Evolutionary conservation across 2,888 invertebrate genomes (phyloP).

Genomic region (Apantesis nais): DNA sequence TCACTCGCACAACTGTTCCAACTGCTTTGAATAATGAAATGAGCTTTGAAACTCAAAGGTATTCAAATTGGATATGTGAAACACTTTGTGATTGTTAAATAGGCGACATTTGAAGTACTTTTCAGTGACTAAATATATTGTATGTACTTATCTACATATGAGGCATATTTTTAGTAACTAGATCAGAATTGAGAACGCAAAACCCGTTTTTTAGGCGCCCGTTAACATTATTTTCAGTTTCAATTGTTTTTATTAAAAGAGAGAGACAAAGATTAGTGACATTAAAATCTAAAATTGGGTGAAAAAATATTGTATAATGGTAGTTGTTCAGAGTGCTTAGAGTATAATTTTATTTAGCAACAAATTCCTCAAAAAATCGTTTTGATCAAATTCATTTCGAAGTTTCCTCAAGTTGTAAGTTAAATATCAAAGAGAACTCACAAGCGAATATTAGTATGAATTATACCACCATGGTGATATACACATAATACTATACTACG

Average conservation of each 20-base stretch:
- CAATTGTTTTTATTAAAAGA: no score
- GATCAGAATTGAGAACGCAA: neutral
- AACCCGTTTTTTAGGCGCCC: neutral
- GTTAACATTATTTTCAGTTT: no score
- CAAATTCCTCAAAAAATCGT: no score
- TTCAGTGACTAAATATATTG: neutral
- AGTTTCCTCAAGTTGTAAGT: neutral
- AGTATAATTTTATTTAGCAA: neutral
- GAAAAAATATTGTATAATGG: no score
- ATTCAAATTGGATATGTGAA: slow-evolving; percentile 21
- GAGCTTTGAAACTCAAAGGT: slow-evolving; percentile 16
- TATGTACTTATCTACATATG: neutral
- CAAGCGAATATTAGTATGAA: neutral
- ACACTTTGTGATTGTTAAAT: slow-evolving; percentile 19
- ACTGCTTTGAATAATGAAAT: slow-evolving; percentile 17
- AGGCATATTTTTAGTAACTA: neutral
- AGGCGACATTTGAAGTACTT: neutral
- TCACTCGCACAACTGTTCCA: slow-evolving; percentile 13
- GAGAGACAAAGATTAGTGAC: no score
- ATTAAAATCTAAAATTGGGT: no score
- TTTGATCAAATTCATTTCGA: neutral
- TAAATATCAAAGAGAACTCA: neutral
- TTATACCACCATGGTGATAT: neutral
- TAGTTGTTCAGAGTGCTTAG: neutral
- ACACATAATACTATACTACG: no score